A percentile compares a stretch with the other conserved stretches of the same genome.
These are phyloP conservation scores for Orestias chungarensis DNA, from an alignment of 2,797 vertebrate species.

Conservation along the genomic window DNA sequence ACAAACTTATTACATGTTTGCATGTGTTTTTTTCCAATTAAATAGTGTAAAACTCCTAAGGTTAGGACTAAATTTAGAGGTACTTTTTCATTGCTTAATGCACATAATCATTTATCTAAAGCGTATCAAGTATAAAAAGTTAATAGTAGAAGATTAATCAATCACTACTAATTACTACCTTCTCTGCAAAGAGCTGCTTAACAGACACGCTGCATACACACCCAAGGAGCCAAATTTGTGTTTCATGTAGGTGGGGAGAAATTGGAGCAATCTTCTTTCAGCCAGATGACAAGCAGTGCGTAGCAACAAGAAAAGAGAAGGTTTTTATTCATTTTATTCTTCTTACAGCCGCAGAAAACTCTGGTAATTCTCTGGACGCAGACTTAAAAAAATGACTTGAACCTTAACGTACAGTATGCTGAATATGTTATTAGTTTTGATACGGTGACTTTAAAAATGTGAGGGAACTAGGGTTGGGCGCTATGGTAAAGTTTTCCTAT, in stretches of 20 bases:
- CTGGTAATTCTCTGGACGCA: no score
- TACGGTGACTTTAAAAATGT: no score
- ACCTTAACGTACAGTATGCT: no score
- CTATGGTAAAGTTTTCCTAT: no score
- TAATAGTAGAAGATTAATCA: conserved; percentile 6
- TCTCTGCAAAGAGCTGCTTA: background rate
- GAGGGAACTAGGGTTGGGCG: no score
- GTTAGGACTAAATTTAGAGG: background rate
- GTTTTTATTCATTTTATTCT: background rate
- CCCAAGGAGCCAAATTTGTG: background rate
- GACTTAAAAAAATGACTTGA: no score
- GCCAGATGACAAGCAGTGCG: background rate
- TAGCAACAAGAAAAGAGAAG: background rate
- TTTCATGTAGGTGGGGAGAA: background rate
- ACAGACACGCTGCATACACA: background rate
- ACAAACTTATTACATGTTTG: no score
- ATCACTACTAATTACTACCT: background rate
- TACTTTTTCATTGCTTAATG: background rate
- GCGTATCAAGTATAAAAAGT: background rate
- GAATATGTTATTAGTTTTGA: no score
- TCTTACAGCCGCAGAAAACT: background rate
- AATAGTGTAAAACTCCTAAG: no score
- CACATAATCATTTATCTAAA: background rate
- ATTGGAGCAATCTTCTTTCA: background rate
- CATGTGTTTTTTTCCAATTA: no score